Evolutionary conservation across 2,113 vertebrate species (phyloP).

Genomic region (Oreochromis spilurus): DNA sequence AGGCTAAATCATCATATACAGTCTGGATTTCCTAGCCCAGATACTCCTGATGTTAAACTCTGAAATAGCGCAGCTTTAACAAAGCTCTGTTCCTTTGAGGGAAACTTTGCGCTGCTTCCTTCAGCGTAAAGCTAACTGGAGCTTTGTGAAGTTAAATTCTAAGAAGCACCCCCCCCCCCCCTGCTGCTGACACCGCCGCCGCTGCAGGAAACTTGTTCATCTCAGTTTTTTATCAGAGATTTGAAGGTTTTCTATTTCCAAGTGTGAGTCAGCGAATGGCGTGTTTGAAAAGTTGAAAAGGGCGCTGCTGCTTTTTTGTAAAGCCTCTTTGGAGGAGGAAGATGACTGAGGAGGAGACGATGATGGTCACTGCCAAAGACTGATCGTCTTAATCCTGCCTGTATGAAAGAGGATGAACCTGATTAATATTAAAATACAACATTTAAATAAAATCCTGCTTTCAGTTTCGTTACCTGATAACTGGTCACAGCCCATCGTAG

Average conservation of each 20-base stretch:
- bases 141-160: background rate
- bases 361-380: background rate
- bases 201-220: constrained; percentile 1
- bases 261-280: background rate
- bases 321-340: background rate
- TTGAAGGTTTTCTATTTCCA: background rate
- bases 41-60: background rate
- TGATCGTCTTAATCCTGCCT: background rate
- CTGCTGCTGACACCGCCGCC: background rate
- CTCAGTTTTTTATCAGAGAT: background rate
- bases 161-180: background rate
- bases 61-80: background rate
- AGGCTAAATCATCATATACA: background rate
- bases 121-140: background rate
- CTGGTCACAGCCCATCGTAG: background rate
- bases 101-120: background rate
- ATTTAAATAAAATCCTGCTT: background rate
- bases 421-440: constrained; percentile 26
- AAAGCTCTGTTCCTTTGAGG: background rate
- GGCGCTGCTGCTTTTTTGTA: background rate
- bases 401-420: background rate
- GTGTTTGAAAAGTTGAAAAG: background rate
- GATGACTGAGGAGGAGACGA: background rate
- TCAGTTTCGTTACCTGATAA: constrained; percentile 11
- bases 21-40: background rate